Evolutionary conservation across 1,140 invertebrate species (phyloP).

Genomic region (Drosophila bocki): DNA sequence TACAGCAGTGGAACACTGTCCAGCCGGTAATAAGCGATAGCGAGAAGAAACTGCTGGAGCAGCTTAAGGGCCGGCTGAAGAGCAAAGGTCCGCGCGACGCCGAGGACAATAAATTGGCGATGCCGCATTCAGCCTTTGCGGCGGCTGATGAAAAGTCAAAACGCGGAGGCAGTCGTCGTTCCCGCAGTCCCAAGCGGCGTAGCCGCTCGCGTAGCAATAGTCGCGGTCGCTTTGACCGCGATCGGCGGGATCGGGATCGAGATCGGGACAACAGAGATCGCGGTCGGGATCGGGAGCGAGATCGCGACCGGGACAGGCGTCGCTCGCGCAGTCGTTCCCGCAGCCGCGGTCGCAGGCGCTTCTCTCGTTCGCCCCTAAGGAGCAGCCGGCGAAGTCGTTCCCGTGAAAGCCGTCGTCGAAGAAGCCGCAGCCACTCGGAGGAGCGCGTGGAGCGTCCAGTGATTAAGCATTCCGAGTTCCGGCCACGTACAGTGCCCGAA

Average conservation of each 20-base stretch:
- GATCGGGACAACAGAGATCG: constrained; percentile 58
- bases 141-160: constrained; percentile 49
- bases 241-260: constrained; percentile 43
- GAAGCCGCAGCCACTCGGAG: constrained; percentile 52
- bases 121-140: constrained; percentile 2
- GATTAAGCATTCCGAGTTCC: constrained; percentile 81
- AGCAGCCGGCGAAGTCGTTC: constrained; percentile 61
- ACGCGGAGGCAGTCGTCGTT: constrained; percentile 25
- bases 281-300: constrained; percentile 49
- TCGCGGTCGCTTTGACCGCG: constrained; percentile 57
- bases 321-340: constrained; percentile 54
- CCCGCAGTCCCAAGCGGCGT: constrained; percentile 53
- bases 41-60: constrained; percentile 87
- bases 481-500: constrained; percentile 64
- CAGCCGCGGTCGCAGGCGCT: constrained; percentile 56
- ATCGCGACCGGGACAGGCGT: constrained; percentile 43
- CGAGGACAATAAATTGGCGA: constrained; percentile 42
- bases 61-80: constrained; percentile 86
- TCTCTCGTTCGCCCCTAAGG: constrained; percentile 49
- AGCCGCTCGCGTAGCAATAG: constrained; percentile 66
- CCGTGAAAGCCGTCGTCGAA: constrained; percentile 48
- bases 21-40: constrained; percentile 87
- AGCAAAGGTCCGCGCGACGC: constrained; percentile 54
- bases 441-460: constrained; percentile 77
- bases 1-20: constrained; percentile 88